A percentile compares a stretch with the other conserved stretches of the same genome.
phyloP scores from a whole-genome alignment of 2,888 invertebrate genomes.

The Bellardia bayeri region DNA sequence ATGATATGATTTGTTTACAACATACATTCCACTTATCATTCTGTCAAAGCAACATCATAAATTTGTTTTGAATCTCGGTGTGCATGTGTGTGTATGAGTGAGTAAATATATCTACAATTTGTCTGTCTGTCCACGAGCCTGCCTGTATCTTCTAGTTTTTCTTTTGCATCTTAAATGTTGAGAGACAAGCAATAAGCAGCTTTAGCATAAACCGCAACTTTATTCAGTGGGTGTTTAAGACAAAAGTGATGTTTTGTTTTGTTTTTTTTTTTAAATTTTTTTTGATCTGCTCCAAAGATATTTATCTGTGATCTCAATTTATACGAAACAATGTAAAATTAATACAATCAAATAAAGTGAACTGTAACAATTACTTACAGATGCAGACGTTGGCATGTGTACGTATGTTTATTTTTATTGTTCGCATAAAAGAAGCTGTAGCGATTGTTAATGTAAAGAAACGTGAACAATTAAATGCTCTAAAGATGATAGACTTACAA shows the following conservation, averaged over 20 bases:
- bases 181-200: conserved; percentile 15
- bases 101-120: neutral
- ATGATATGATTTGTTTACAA: conserved; percentile 71
- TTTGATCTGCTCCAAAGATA: conserved; percentile 29
- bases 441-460: neutral
- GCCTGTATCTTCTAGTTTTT: conserved; percentile 6
- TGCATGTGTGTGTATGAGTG: neutral
- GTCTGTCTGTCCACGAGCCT: neutral
- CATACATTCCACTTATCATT: conserved; percentile 68
- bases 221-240: conserved; percentile 62
- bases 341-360: conserved; percentile 45
- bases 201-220: conserved; percentile 26
- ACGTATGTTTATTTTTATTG: neutral
- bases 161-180: conserved; percentile 39
- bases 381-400: conserved; percentile 6
- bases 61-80: conserved; percentile 21
- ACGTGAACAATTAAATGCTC: neutral
- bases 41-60: conserved; percentile 68
- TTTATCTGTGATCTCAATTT: conserved; percentile 63
- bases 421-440: neutral
- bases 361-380: conserved; percentile 42
- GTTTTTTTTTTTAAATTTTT: neutral
- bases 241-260: conserved; percentile 43
- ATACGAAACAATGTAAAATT: conserved; percentile 36
- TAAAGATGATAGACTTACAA: conserved; percentile 21